These are phyloP conservation scores for Carabus problematicus DNA, from an alignment of 2,888 invertebrate genomes.

Conservation along the genomic window DNA sequence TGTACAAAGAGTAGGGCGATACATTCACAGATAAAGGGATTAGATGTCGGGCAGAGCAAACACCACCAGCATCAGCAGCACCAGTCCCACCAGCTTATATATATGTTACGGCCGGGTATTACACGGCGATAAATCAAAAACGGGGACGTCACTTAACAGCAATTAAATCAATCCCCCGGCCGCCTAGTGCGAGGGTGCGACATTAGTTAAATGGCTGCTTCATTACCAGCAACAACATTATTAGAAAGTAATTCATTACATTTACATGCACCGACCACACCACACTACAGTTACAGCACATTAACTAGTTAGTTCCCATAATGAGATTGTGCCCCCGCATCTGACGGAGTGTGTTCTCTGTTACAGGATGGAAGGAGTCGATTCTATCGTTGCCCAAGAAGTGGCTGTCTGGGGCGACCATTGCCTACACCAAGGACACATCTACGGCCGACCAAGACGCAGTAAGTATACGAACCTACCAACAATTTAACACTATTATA, in stretches of 20 bases:
- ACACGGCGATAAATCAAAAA: constrained; percentile 40
- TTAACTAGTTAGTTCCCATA: too few species aligned
- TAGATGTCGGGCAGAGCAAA: background rate
- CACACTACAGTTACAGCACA: too few species aligned
- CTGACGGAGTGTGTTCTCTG: background rate
- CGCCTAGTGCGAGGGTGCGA: background rate
- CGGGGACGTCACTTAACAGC: constrained; percentile 45
- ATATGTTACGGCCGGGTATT: constrained; percentile 23
- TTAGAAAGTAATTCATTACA: constrained; percentile 41
- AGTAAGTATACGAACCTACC: constrained; percentile 21
- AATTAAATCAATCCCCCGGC: constrained; percentile 44
- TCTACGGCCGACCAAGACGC: constrained; percentile 27
- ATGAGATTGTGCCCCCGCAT: too few species aligned
- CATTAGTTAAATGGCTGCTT: constrained; percentile 34
- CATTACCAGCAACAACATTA: constrained; percentile 35
- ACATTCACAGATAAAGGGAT: too few species aligned
- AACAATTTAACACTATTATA: too few species aligned
- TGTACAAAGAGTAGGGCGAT: background rate
- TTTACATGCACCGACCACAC: constrained; percentile 23
- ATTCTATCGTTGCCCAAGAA: constrained; percentile 74
- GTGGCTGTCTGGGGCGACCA: constrained; percentile 65
- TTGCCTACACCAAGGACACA: constrained; percentile 57
- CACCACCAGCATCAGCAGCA: background rate
- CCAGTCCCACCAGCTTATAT: constrained; percentile 10
- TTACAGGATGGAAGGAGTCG: constrained; percentile 78